A percentile compares a stretch with the other conserved stretches of the same genome.
Evolutionary conservation across 2,113 vertebrate genomes (phyloP).

Genomic region (Campylorhamphus procurvoides): DNA sequence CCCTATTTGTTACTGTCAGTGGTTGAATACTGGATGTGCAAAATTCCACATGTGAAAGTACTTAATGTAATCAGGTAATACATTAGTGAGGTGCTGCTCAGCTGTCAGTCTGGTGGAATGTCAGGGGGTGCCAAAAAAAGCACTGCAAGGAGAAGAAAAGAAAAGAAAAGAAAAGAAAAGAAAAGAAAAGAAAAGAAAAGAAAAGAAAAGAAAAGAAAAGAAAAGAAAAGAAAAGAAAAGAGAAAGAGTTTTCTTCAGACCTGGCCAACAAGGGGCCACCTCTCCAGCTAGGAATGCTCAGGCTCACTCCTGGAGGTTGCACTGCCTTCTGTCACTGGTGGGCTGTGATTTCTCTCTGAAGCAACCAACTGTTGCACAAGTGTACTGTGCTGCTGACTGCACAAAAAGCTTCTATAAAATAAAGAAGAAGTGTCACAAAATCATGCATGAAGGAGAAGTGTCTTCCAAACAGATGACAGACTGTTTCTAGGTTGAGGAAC

Average conservation of each 20-base stretch:
- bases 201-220: neutral
- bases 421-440: neutral
- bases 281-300: neutral
- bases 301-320: neutral
- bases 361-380: neutral
- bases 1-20: constrained; percentile 38
- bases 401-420: neutral
- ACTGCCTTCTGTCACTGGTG: neutral
- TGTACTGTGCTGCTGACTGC: neutral
- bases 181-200: too few relatives aligned
- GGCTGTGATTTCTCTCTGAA: neutral
- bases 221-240: neutral
- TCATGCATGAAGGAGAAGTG: neutral
- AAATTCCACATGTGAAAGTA: constrained; percentile 31
- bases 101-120: constrained; percentile 14
- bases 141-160: neutral
- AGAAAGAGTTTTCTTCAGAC: neutral
- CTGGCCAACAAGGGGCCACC: neutral
- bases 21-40: neutral
- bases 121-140: constrained; percentile 9
- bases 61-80: constrained; percentile 51
- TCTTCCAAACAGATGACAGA: neutral
- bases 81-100: constrained; percentile 41
- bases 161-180: neutral
- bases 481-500: neutral